phyloP scores from a whole-genome alignment of 1,140 invertebrate species.

The Frieseomelitta varia region DNA sequence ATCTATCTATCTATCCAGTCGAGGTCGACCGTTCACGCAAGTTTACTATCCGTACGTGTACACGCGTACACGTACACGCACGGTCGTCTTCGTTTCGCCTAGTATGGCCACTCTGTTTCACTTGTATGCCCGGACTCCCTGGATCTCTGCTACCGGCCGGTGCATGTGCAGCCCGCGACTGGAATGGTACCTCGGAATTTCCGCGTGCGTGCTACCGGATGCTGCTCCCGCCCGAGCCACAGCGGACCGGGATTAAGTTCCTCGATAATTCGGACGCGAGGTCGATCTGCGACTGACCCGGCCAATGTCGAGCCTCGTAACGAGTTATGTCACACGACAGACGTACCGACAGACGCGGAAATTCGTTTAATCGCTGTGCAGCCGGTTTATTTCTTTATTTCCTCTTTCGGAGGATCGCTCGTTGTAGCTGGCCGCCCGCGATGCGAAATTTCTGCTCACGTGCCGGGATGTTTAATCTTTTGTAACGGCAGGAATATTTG shows the following conservation, averaged over 20 bases:
- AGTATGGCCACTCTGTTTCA: not conserved
- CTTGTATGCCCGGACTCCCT: slow-evolving; percentile 41
- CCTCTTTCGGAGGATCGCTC: not conserved
- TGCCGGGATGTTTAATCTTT: not conserved
- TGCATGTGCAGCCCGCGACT: slow-evolving; percentile 65
- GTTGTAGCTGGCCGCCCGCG: not conserved
- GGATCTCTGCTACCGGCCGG: slow-evolving; percentile 46
- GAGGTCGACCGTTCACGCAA: not conserved
- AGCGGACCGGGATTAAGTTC: slow-evolving; percentile 62
- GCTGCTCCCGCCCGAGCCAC: slow-evolving; percentile 30
- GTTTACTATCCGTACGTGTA: slow-evolving; percentile 18
- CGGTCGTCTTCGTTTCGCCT: not conserved
- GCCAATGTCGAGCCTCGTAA: slow-evolving; percentile 35
- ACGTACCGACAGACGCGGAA: not conserved
- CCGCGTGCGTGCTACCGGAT: slow-evolving; percentile 63
- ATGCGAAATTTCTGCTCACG: not conserved
- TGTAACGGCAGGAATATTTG: not conserved
- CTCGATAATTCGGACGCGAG: slow-evolving; percentile 64
- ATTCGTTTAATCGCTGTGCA: not conserved
- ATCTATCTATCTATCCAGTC: not conserved
- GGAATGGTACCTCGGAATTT: slow-evolving; percentile 67
- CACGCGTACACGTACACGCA: not conserved
- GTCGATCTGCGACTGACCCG: slow-evolving; percentile 52
- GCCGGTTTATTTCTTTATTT: not conserved
- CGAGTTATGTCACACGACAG: slow-evolving; percentile 40